Conservation (phyloP, 2,797 vertebrate genomes). For the Astyanax mexicanus region DNA sequence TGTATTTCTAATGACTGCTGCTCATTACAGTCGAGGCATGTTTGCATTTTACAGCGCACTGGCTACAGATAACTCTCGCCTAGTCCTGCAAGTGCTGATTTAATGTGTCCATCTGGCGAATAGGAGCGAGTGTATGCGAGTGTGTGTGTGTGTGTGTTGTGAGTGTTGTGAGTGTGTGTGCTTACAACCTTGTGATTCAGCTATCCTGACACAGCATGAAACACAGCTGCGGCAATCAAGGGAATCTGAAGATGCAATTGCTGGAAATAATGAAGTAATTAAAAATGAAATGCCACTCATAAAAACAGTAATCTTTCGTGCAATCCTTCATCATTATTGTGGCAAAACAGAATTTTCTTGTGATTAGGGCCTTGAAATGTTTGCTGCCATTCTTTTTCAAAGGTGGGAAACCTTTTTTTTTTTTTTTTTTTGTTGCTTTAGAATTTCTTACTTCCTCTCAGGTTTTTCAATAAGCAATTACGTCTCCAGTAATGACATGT, state of each 20-base stretch:
- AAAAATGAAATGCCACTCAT: slow-evolving; percentile 77
- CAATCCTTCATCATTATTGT: slow-evolving; percentile 74
- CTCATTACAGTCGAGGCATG: slow-evolving; percentile 38
- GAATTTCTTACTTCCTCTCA: slow-evolving; percentile 4
- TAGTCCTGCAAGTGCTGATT: slow-evolving; percentile 51
- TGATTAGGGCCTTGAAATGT: slow-evolving; percentile 48
- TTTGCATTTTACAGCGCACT: slow-evolving; percentile 43
- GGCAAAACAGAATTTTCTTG: slow-evolving; percentile 54
- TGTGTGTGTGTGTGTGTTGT: slow-evolving; percentile 29
- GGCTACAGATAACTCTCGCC: slow-evolving; percentile 27
- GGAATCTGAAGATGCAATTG: slow-evolving; percentile 77
- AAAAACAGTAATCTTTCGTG: slow-evolving; percentile 73
- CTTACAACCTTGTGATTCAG: slow-evolving; percentile 58
- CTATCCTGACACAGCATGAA: slow-evolving; percentile 57
- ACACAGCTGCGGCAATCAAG: slow-evolving; percentile 76
- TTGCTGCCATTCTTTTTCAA: slow-evolving; percentile 25
- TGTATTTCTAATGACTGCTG: slow-evolving; percentile 25
- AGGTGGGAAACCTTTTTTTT: slow-evolving; percentile 1
- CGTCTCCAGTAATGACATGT: slow-evolving; percentile 16
- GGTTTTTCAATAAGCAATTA: not conserved
- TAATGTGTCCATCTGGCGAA: slow-evolving; percentile 61
- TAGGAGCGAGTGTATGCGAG: slow-evolving; percentile 37
- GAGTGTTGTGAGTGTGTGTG: slow-evolving; percentile 31
- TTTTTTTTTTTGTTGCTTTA: slow-evolving; percentile 24
- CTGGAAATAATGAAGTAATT: slow-evolving; percentile 80